phyloP scores from a whole-genome alignment of 2,113 vertebrate species.

The Indicator indicator region DNA sequence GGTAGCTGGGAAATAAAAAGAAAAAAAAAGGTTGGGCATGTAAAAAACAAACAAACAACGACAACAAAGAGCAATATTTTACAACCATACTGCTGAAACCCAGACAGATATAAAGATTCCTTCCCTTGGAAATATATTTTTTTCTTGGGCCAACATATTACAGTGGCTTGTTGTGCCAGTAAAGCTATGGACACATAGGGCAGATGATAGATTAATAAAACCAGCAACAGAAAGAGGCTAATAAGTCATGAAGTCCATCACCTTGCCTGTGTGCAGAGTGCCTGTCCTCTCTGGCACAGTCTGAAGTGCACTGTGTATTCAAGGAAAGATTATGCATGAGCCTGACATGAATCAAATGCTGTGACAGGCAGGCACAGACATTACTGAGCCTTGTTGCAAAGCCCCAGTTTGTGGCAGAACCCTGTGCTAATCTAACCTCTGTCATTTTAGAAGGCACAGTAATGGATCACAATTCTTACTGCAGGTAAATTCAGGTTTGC shows the following conservation, averaged over 20 bases:
- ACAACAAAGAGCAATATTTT: neutral
- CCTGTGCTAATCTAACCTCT: neutral
- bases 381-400: neutral
- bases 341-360: neutral
- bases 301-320: conserved; percentile 23
- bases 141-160: neutral
- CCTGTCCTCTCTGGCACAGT: neutral
- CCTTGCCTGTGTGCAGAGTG: neutral
- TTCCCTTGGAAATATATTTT: neutral
- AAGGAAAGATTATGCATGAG: neutral
- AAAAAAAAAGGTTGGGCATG: too few relatives aligned
- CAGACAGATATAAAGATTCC: neutral
- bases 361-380: neutral
- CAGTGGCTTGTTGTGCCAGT: neutral
- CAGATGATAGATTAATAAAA: neutral
- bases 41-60: neutral
- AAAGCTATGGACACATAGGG: neutral
- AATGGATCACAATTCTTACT: neutral
- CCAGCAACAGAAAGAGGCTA: neutral
- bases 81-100: neutral
- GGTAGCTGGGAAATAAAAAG: neutral
- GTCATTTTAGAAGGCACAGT: neutral
- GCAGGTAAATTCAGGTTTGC: neutral
- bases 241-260: neutral
- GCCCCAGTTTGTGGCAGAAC: neutral